Percentiles rank a stretch among this genome's conserved stretches.
phyloP scores from a whole-genome alignment of 35 echinoderm and acorn worm species.

The Ptychodera flava region DNA sequence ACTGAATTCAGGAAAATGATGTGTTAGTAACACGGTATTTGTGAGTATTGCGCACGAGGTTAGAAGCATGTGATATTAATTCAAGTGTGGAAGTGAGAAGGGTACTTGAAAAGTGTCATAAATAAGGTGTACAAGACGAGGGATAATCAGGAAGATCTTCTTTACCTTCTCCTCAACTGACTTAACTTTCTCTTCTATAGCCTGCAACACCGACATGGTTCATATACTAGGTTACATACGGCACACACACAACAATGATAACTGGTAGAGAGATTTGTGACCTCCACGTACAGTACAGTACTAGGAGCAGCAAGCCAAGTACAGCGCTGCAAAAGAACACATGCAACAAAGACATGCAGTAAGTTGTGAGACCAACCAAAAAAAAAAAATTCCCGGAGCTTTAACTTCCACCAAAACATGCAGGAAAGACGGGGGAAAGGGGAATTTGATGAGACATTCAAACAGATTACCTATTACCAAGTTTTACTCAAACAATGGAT shows the following conservation, averaged over 20 bases:
- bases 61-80: too few relatives aligned
- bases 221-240: not conserved
- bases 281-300: not conserved
- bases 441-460: not conserved
- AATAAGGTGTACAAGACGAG: too few relatives aligned
- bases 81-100: too few relatives aligned
- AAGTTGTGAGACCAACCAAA: not conserved
- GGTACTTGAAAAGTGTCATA: too few relatives aligned
- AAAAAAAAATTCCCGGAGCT: not conserved
- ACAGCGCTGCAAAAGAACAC: not conserved
- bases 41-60: too few relatives aligned
- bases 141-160: not conserved
- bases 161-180: not conserved
- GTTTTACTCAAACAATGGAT: not conserved
- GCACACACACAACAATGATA: not conserved
- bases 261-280: not conserved
- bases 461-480: not conserved
- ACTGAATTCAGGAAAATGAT: too few relatives aligned
- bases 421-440: not conserved
- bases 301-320: not conserved
- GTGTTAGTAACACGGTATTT: too few relatives aligned
- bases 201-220: not conserved
- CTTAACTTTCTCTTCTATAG: conserved; percentile 1
- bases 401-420: not conserved
- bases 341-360: conserved; percentile 1